Evolutionary conservation across 2,797 vertebrate species (phyloP), one percentile per base, ranked within the genome.

Genomic region (Remorina albescens): DNA sequence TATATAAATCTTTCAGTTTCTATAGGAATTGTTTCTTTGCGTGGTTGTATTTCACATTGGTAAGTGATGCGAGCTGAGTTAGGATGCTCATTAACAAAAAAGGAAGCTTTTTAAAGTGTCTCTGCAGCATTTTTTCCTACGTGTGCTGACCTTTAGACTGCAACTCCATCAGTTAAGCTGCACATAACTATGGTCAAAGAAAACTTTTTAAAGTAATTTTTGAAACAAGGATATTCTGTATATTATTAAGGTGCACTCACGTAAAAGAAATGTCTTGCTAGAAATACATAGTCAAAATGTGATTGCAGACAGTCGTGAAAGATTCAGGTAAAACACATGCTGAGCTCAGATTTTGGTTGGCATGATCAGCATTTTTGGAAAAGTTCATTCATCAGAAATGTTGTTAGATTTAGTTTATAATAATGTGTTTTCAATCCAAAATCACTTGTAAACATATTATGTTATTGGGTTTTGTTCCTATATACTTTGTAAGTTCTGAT

Each of bases 21-120:
- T 67, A 58, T 47, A 70, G 76, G 76, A 83, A 68, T 82, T 81
- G 60, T 80, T 79, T 26, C 72, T 63, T 70, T 59, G 51, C 13
- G 4, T 56, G 56, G 60, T 71, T 78, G 46, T 68, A 55, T 82
- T 54, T 69, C 61, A 55, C 59, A 2, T 56, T 57, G 30, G 37
- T 80, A 75, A 81, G 39, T 81, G 81, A 80, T 85, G 74, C 78
- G 66, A 82, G 81, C 79, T 8, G 58, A 71, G 57, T 50, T 76
- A 60, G 55, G 62, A 75, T 61, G 78, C 80, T 90, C 82, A 84
- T 89, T 86, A 83, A 79, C 65, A 74, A 59, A 70, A 70, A 71
- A 64, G 25, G 44, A 66, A 34, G 13, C 16, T 63, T 78, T 84
- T 78, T 62, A 42, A 69, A 81, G 54, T 55, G n/a, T 72, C 68